These are phyloP conservation scores for Eutrigla gurnardus DNA, from an alignment of 2,797 vertebrate genomes.

Conservation along the genomic window DNA sequence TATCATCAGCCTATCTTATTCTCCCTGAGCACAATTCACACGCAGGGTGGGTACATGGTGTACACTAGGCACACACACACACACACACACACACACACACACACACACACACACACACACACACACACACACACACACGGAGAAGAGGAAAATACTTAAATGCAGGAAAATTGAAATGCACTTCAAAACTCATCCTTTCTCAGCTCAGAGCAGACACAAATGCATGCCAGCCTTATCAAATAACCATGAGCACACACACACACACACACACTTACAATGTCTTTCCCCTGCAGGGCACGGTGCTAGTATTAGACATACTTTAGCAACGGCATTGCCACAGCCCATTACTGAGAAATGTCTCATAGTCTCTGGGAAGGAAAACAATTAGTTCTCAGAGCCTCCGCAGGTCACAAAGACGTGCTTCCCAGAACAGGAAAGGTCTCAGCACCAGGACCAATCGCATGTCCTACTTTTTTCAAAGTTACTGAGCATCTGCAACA, in stretches of 20 bases:
- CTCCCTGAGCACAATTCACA: slow-evolving; percentile 54
- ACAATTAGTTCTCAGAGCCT: slow-evolving; percentile 36
- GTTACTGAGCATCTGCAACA: slow-evolving; percentile 23
- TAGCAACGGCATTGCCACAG: slow-evolving; percentile 47
- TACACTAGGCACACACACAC: slow-evolving; percentile 28
- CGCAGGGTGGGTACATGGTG: slow-evolving; percentile 61
- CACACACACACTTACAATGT: slow-evolving; percentile 17
- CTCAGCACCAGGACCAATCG: slow-evolving; percentile 14
- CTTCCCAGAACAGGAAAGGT: slow-evolving; percentile 46
- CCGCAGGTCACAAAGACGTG: slow-evolving; percentile 35
- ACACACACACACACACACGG: not conserved
- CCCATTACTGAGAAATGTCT: slow-evolving; percentile 39
- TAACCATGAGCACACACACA: slow-evolving; percentile 11
- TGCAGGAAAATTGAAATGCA: not conserved
- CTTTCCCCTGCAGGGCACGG: slow-evolving; percentile 20
- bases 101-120: slow-evolving; percentile 14
- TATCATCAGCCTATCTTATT: slow-evolving; percentile 68
- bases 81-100: slow-evolving; percentile 25
- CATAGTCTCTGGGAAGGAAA: slow-evolving; percentile 45
- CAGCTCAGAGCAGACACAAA: not conserved
- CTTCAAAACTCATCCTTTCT: slow-evolving; percentile 13
- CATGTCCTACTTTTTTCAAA: slow-evolving; percentile 35
- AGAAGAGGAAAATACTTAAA: slow-evolving; percentile 3
- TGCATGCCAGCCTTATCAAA: slow-evolving; percentile 19
- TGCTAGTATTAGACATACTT: slow-evolving; percentile 31